These are phyloP conservation scores for Drosophila albomicans DNA, from an alignment of 1,140 invertebrate species.

Conservation along the genomic window DNA sequence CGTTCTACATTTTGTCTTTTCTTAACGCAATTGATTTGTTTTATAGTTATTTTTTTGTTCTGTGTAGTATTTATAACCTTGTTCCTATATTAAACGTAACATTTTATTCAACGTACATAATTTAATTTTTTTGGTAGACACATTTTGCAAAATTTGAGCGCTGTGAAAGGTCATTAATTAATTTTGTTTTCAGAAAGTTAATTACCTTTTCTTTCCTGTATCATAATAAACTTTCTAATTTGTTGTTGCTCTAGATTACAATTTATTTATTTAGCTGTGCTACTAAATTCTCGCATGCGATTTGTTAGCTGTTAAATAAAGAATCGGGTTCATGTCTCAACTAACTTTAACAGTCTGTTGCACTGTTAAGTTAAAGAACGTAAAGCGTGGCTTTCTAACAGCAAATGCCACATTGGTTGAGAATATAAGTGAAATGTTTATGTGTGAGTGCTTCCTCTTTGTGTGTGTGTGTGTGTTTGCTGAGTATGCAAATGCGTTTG, in stretches of 20 bases:
- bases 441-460: neutral
- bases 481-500: constrained; percentile 23
- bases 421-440: neutral
- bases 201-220: too few relatives aligned
- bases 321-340: constrained; percentile 40
- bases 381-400: constrained; percentile 1
- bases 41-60: too few relatives aligned
- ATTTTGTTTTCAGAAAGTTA: too few relatives aligned
- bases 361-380: constrained; percentile 14
- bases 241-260: neutral
- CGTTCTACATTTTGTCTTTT: too few relatives aligned
- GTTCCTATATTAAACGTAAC: too few relatives aligned
- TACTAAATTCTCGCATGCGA: constrained; percentile 51
- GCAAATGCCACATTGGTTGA: neutral
- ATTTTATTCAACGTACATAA: too few relatives aligned
- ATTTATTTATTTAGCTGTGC: neutral
- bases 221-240: too few relatives aligned
- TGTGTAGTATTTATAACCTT: too few relatives aligned
- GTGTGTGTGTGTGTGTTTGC: constrained; percentile 2
- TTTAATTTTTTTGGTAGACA: too few relatives aligned
- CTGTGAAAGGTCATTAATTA: too few relatives aligned
- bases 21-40: too few relatives aligned
- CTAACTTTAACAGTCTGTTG: constrained; percentile 34
- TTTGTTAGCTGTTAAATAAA: neutral
- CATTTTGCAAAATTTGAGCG: too few relatives aligned